A percentile compares a stretch with the other conserved stretches of the same genome.
Conservation (phyloP, 2,113 vertebrate genomes). For the Plotosus lineatus region DNA sequence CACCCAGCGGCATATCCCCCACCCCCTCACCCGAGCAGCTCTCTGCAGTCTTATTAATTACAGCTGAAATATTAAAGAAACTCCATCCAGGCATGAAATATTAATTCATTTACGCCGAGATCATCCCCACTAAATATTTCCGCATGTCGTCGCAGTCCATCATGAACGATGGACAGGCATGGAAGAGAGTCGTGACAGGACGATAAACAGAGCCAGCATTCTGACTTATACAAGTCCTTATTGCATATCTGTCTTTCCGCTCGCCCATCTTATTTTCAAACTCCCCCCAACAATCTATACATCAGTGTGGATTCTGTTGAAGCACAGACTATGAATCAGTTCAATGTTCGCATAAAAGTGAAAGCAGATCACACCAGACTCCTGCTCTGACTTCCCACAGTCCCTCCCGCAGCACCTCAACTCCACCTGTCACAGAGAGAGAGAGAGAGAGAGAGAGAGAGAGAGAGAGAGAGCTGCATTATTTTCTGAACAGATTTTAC, state of each 20-base stretch:
- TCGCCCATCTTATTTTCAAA: constrained; percentile 37
- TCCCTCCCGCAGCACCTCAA: not conserved
- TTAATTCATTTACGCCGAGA: constrained; percentile 70
- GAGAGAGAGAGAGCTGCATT: not conserved
- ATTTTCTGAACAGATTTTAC: not conserved
- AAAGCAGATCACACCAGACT: constrained; percentile 4
- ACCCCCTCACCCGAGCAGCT: constrained; percentile 54
- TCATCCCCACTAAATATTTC: constrained; percentile 70
- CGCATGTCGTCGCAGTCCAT: constrained; percentile 66
- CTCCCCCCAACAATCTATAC: not conserved
- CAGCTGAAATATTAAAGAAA: constrained; percentile 75
- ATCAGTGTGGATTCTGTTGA: constrained; percentile 9
- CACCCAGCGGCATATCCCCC: constrained; percentile 59
- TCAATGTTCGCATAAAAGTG: constrained; percentile 25
- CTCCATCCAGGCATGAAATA: constrained; percentile 75
- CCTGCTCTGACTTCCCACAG: not conserved
- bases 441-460: too few relatives aligned
- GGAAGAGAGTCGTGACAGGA: constrained; percentile 46
- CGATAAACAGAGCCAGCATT: constrained; percentile 58
- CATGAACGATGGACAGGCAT: constrained; percentile 56
- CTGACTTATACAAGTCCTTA: constrained; percentile 40
- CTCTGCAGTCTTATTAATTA: constrained; percentile 72
- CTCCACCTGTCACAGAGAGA: not conserved
- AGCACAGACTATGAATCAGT: constrained; percentile 31
- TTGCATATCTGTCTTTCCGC: constrained; percentile 21